Evolutionary conservation across 2,113 vertebrate genomes (phyloP).

Genomic region (Gymnocephalus cernua): DNA sequence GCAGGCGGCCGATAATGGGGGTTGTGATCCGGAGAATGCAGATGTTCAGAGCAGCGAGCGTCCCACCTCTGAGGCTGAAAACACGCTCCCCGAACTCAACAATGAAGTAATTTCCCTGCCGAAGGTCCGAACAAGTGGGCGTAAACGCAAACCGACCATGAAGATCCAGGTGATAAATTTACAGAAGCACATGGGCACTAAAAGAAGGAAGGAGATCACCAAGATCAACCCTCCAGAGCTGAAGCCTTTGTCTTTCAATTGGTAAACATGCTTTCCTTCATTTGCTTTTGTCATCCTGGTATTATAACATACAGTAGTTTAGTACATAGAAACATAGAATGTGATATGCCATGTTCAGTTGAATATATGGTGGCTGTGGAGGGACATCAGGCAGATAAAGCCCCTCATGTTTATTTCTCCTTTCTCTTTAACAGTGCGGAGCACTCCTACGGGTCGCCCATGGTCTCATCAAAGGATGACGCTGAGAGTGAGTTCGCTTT

Average conservation of each 20-base stretch:
- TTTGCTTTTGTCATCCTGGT: background rate
- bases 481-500: constrained; percentile 49
- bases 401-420: background rate
- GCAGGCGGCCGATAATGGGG: background rate
- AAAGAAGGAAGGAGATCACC: constrained; percentile 14
- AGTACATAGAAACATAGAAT: background rate
- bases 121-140: constrained; percentile 72
- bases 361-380: background rate
- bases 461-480: constrained; percentile 30
- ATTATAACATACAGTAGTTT: background rate
- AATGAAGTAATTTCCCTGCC: background rate
- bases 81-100: background rate
- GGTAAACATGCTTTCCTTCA: constrained; percentile 50
- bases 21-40: background rate
- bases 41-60: background rate
- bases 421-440: constrained; percentile 63
- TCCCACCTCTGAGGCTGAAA: background rate
- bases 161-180: constrained; percentile 74
- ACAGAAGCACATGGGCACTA: constrained; percentile 59
- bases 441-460: constrained; percentile 73
- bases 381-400: background rate
- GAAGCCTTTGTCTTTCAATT: constrained; percentile 33
- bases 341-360: background rate
- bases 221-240: background rate
- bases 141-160: constrained; percentile 76